Conservation (phyloP, 1,140 invertebrate species). For the Ceratosolen solmsi region DNA sequence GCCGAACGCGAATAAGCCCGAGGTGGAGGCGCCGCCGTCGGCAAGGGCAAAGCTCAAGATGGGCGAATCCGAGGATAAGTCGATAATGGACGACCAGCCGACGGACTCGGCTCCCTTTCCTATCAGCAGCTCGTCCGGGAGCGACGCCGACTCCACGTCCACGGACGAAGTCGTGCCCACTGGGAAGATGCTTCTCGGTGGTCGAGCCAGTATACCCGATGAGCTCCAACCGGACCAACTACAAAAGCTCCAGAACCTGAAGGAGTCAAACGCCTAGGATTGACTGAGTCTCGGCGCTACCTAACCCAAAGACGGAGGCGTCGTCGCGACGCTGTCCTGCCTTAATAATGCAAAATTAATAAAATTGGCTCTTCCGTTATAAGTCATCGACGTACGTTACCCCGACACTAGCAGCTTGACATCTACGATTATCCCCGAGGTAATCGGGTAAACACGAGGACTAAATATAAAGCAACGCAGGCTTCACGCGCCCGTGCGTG, state of each 20-base stretch:
- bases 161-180: conserved; percentile 75
- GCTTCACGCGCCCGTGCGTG: background rate
- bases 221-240: conserved; percentile 89
- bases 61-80: conserved; percentile 57
- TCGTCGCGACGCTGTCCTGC: conserved; percentile 57
- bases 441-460: conserved; percentile 61
- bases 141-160: conserved; percentile 76
- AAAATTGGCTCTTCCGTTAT: conserved; percentile 67
- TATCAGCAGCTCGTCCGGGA: conserved; percentile 76
- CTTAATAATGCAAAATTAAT: conserved; percentile 55
- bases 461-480: background rate
- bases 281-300: conserved; percentile 66
- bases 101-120: conserved; percentile 75
- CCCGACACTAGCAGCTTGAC: conserved; percentile 65
- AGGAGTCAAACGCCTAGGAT: conserved; percentile 89
- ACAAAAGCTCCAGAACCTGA: conserved; percentile 86
- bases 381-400: conserved; percentile 68
- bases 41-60: background rate
- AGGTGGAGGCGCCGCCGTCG: conserved; percentile 21
- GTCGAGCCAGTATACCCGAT: conserved; percentile 85
- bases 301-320: background rate
- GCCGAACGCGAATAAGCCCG: background rate
- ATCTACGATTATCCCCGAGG: conserved; percentile 68
- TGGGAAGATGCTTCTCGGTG: conserved; percentile 80
- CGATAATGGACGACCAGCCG: conserved; percentile 69